Evolutionary conservation across 2,888 invertebrate species (phyloP).

Genomic region (Aleiodes alternator): DNA sequence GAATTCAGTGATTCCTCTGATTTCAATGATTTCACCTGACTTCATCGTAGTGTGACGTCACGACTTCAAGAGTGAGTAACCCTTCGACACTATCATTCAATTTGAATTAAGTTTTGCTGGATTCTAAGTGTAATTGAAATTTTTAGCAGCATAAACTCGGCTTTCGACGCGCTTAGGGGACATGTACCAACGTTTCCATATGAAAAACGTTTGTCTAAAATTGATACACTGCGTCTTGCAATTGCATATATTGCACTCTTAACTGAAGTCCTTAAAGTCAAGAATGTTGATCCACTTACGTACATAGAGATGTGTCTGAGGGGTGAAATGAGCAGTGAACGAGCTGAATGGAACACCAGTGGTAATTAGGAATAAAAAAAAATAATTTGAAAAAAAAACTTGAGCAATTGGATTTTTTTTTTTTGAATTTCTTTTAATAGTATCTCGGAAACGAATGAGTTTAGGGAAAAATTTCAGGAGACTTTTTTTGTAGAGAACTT

Average conservation of each 20-base stretch:
- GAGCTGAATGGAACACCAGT: conserved; percentile 97
- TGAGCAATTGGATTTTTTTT: too few relatives aligned
- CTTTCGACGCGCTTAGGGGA: conserved; percentile 97
- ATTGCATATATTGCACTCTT: conserved; percentile 98
- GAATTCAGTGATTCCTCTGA: too few relatives aligned
- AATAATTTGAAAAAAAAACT: neutral
- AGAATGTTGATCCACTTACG: conserved; percentile 90
- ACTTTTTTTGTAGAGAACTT: too few relatives aligned
- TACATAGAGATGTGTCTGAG: conserved; percentile 95
- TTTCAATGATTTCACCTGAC: too few relatives aligned
- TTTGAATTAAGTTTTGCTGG: conserved; percentile 36
- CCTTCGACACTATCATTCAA: too few relatives aligned
- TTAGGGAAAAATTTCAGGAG: too few relatives aligned
- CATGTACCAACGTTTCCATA: conserved; percentile 99
- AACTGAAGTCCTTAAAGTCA: conserved; percentile 90
- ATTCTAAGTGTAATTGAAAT: conserved; percentile 72
- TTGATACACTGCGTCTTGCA: conserved; percentile 96
- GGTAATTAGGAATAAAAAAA: conserved; percentile 78
- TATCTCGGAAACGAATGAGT: too few relatives aligned
- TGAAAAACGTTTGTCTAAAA: conserved; percentile 98
- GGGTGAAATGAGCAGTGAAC: conserved; percentile 91
- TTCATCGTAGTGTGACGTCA: too few relatives aligned
- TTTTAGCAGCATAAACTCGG: conserved; percentile 98
- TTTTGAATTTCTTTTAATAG: too few relatives aligned
- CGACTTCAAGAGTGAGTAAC: too few relatives aligned